Evolutionary conservation across 2,888 invertebrate species (phyloP), one percentile per base, ranked within the genome.

Genomic region (Leptothorax acervorum): DNA sequence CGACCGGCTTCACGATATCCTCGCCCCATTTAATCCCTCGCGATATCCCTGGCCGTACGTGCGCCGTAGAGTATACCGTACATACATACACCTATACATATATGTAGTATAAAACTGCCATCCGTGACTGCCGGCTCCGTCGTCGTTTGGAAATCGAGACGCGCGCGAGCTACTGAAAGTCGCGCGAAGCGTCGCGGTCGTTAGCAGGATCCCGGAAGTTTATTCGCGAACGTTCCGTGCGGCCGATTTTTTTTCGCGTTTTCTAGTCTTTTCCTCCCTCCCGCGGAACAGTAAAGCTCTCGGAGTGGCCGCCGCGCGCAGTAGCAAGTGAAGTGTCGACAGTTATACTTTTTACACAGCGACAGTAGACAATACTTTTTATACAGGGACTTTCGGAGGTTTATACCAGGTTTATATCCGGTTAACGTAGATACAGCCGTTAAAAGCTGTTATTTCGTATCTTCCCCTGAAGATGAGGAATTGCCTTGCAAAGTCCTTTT

Each of bases 261-360:
- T 11, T 57, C 60, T 42, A 48, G 31, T 23, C 55, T n/a, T 11
- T 18, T 11, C 31, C 63, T 48, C 68, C 62, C 15, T 6, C 2
- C 35, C 18, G 0, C 23, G 15, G 86, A 76, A 83, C 83, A 85
- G 86, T 87, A 86, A 84, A 85, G 70, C 74, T 76, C 48, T 63
- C 60, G 3, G 84, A 82, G 74, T 12, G 78, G 81, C 15, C 57
- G 60, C 74, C 57, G 60, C 74, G 83, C 73, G 73, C 63, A 73
- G 53, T 65, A 66, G 75, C 87, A 78, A 83, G 84, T 85, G 60
- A 74, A 76, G 71, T 74, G 76, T 82, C 31, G 65, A 63, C 81
- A 71, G 82, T 89, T 87, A 87, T 87, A 87, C 82, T 87, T 89
- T 85, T 89, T 87, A 89, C 73, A 66, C 85, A 31, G 63, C 12